These are phyloP conservation scores for Chaetura pelagica DNA, from an alignment of 2,113 vertebrate species.

Conservation along the genomic window DNA sequence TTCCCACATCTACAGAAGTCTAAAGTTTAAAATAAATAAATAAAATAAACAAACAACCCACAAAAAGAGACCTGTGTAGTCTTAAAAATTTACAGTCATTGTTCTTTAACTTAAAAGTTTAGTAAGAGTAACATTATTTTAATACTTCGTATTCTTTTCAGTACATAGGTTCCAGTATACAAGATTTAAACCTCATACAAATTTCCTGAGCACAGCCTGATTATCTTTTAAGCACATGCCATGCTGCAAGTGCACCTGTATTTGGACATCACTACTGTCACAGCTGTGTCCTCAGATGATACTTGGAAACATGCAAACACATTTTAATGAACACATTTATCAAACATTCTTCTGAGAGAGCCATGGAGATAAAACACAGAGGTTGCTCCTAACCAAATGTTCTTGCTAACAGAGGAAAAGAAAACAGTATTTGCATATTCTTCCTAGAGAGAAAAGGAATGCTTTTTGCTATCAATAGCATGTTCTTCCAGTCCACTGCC, in stretches of 20 bases:
- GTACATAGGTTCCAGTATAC: neutral
- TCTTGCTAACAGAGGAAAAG: neutral
- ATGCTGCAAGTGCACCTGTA: conserved; percentile 25
- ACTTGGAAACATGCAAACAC: neutral
- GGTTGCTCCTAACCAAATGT: neutral
- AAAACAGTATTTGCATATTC: neutral
- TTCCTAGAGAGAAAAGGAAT: neutral
- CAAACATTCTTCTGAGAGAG: neutral
- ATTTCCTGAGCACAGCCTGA: neutral
- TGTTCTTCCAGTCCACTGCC: neutral
- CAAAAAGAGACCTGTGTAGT: neutral
- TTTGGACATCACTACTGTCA: conserved; percentile 37
- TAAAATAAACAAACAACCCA: neutral
- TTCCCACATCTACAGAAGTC: neutral
- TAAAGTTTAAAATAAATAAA: neutral
- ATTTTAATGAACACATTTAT: neutral
- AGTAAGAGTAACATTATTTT: neutral
- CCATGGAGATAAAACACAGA: neutral
- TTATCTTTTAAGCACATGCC: neutral
- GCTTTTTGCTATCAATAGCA: neutral
- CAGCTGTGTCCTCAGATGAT: conserved; percentile 3
- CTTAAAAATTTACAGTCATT: neutral
- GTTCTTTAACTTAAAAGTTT: neutral
- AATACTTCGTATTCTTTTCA: neutral
- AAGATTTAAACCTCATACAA: neutral